Base-by-base conservation (phyloP, 2,888 invertebrate species). In the Germaria angustata region DNA sequence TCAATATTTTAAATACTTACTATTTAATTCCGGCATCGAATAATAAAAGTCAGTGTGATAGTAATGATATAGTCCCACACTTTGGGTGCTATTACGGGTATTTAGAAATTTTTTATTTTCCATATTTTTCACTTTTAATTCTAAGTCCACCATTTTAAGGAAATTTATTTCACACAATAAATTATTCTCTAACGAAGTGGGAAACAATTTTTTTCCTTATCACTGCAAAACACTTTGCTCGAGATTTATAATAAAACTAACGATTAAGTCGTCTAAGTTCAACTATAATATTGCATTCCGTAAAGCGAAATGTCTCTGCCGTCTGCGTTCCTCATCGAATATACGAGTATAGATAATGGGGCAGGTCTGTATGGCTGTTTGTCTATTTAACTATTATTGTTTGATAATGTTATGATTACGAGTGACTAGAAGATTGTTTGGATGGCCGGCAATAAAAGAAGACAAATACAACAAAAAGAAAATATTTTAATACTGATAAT, bases 61-160 rank as follows among this genome's bases (percentile, higher is more conserved):
- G 53, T 92, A 92, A 85, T 93, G 93, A 82, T 89, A 84, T 49
- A 88, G 86, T n/a, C 88, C 87, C 11, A 88, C 85, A 77, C 86
- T 88, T 3, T 28, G 44, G 8, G 51, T 13, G 17, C 61, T 57
- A 39, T 32, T n/a, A 20, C 73, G 63, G 7, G 84, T 72, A 44
- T 85, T 87, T 15, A 69, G 20, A 1, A 75, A 71, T 39, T 49
- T 75, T 53, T 63, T 82, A 9, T 78, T 82, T 4, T 86, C 83
- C 89, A 89, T 89, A 9, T 72, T 87, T 65, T 81, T 78, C 2
- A 57, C 28, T 57, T 75, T 73, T 20, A 57, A 51, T 66, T 79
- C 53, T 7, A 66, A 59, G 44, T 68, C 53, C 73, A 61, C 55
- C 66, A 73, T 72, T 57, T 61, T 22, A 15, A 36, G 6, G n/a